Base-by-base conservation (phyloP, 2,797 vertebrate genomes). In the Novumbra hubbsi region DNA sequence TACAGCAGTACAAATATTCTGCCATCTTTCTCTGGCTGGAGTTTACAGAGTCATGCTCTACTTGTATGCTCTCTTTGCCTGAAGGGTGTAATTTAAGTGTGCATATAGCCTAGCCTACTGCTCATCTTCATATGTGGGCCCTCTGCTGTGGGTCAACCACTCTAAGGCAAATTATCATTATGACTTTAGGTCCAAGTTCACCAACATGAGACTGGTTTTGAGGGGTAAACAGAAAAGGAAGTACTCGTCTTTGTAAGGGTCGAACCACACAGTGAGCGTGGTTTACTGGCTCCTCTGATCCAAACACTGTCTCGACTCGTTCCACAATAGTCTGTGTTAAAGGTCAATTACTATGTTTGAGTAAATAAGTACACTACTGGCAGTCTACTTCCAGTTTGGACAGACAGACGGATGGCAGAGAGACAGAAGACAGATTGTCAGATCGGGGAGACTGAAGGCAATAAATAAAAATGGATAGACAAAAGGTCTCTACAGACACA, bases 261-360 rank as follows among this genome's bases (percentile, higher is more conserved):
- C 76, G 84, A 84, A 83, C 83, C 79, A 4, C 78, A 75, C 52
- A 45, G 30, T 16, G 32, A 81, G 75, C 84, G 69, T 62, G 68
- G 48, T 81, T 79, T 64, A 48, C 75, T 83, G 67, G 32, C 73
- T 82, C 78, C 79, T 76, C 68, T 83, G 74, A 77, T 86, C 83
- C 73, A 16, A 15, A 19, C 55, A 30, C 28, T 41, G 45, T 69
- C 77, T 15, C 27, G 48, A 81, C 76, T 78, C 74, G 71, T 80
- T 77, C 78, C 76, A 78, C 82, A 88, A 88, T 78, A 80, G 82
- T 49, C 74, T 74, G 78, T 80, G 86, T 84, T 85, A 77, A 88
- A 88, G 68, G 80, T 81, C 83, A 90, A 85, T 92, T 88, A 68
- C 83, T 86, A 82, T 83, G 84, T 86, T 76, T 74, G 70, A 72